phyloP scores from a whole-genome alignment of 2,113 vertebrate genomes.

The Chunga burmeisteri region DNA sequence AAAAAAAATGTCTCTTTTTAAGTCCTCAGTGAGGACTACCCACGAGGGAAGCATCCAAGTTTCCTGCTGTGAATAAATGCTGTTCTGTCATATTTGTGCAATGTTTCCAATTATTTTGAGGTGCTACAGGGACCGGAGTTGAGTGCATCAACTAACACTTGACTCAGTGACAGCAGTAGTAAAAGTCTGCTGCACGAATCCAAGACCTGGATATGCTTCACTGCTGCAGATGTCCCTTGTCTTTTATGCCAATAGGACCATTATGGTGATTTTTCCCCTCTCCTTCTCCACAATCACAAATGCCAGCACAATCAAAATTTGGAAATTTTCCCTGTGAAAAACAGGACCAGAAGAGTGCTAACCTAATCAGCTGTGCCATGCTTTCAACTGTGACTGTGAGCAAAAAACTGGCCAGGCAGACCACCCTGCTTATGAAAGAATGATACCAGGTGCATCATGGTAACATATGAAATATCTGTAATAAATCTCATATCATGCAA shows the following conservation, averaged over 20 bases:
- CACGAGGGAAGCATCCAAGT: neutral
- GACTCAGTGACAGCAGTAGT: neutral
- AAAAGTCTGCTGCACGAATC: neutral
- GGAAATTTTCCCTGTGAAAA: constrained; percentile 16
- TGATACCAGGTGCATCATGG: neutral
- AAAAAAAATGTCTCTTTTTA: neutral
- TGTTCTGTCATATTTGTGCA: neutral
- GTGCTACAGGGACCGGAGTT: neutral
- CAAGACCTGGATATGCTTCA: neutral
- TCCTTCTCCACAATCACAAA: neutral
- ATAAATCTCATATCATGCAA: neutral
- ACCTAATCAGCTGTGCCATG: neutral
- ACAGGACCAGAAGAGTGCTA: neutral
- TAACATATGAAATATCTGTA: neutral
- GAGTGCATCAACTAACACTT: neutral
- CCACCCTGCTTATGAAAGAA: neutral
- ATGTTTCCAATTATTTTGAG: neutral
- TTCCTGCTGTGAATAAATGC: neutral
- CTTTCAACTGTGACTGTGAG: neutral
- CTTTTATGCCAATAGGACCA: neutral
- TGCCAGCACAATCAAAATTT: neutral
- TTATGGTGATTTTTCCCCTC: neutral
- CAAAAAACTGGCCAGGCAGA: neutral
- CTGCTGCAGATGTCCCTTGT: neutral
- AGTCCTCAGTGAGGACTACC: neutral